Percentiles rank a stretch among this genome's conserved stretches.
These are phyloP conservation scores for Achlya flavicornis DNA, from an alignment of 2,888 invertebrate genomes.

Conservation along the genomic window DNA sequence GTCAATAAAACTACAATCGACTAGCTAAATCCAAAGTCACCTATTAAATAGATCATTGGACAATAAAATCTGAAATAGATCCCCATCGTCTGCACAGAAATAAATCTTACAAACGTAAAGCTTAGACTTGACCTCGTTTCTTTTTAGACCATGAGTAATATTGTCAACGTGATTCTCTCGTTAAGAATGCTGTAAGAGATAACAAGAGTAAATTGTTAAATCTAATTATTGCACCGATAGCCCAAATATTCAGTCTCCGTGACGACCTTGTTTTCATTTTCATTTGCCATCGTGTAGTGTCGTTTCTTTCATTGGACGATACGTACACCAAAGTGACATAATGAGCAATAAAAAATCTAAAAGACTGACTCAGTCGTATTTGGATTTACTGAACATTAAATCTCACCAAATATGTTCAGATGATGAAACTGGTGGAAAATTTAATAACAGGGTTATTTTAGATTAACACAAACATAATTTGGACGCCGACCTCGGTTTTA, in stretches of 20 bases:
- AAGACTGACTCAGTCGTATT: conserved; percentile 24
- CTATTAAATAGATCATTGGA: conserved; percentile 15
- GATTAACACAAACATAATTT: conserved; percentile 31
- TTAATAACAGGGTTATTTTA: conserved; percentile 21
- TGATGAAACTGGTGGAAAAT: conserved; percentile 14
- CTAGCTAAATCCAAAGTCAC: not conserved
- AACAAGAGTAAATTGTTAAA: conserved; percentile 1
- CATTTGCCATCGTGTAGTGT: conserved; percentile 51
- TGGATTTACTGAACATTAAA: conserved; percentile 27
- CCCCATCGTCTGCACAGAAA: conserved; percentile 45
- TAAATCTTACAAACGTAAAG: conserved; percentile 43
- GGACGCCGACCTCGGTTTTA: conserved; percentile 31
- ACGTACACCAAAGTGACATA: conserved; percentile 56
- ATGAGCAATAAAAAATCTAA: conserved; percentile 30
- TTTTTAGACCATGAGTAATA: conserved; percentile 55
- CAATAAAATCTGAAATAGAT: conserved; percentile 28
- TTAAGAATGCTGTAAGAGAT: conserved; percentile 15
- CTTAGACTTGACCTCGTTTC: conserved; percentile 71
- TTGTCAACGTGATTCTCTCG: conserved; percentile 30
- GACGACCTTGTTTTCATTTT: conserved; percentile 80
- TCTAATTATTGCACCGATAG: conserved; percentile 48
- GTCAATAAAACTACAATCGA: not conserved
- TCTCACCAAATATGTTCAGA: conserved; percentile 18
- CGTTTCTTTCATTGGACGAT: conserved; percentile 49
- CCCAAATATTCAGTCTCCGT: conserved; percentile 72